Conservation (phyloP, 1,140 invertebrate species). For the Bombus superbus region DNA sequence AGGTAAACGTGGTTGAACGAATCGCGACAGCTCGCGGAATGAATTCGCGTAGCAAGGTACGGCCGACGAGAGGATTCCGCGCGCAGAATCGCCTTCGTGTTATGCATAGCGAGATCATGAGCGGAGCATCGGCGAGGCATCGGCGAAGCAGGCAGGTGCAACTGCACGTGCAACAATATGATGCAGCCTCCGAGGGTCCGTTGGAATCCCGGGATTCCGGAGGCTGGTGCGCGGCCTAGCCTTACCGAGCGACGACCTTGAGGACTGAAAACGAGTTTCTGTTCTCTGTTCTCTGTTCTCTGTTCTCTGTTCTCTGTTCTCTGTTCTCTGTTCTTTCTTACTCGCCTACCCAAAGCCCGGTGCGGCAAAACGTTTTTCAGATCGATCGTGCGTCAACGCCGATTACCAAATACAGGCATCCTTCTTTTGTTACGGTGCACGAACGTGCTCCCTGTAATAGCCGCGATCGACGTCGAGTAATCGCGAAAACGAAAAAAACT, state of each 20-base stretch:
- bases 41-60: too few relatives aligned
- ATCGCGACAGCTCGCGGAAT: too few relatives aligned
- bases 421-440: conserved; percentile 40
- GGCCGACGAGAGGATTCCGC: too few relatives aligned
- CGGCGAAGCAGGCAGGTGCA: conserved; percentile 57
- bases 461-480: not conserved
- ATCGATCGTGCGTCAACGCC: conserved; percentile 63
- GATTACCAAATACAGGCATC: conserved; percentile 66
- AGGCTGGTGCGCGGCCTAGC: conserved; percentile 43
- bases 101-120: conserved; percentile 10
- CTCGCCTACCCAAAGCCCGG: conserved; percentile 31
- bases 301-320: conserved; percentile 44
- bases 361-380: conserved; percentile 62
- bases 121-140: not conserved
- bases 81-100: conserved; percentile 2
- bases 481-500: conserved; percentile 13
- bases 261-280: conserved; percentile 68
- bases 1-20: too few relatives aligned
- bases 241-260: conserved; percentile 62
- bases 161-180: conserved; percentile 61
- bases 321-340: conserved; percentile 53
- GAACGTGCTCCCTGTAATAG: conserved; percentile 24
- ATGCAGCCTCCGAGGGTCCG: conserved; percentile 52
- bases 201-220: conserved; percentile 67
- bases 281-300: conserved; percentile 33